Evolutionary conservation across 2,113 vertebrate genomes (phyloP).

Genomic region (Beaufortia kweichowensis): DNA sequence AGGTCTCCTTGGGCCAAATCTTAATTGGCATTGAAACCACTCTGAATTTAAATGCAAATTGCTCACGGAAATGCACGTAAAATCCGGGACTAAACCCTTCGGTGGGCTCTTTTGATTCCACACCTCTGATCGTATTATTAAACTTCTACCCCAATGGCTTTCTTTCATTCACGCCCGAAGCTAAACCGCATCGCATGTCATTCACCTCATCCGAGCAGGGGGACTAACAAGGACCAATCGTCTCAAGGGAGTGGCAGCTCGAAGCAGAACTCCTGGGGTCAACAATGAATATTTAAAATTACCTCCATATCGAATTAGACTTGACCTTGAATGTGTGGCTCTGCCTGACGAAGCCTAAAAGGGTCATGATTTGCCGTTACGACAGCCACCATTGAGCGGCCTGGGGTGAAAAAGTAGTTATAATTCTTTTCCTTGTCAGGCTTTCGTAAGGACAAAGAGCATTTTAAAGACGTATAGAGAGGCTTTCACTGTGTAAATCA

Average conservation of each 20-base stretch:
- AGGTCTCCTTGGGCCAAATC: constrained; percentile 61
- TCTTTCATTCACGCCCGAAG: constrained; percentile 54
- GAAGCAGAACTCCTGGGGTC: constrained; percentile 63
- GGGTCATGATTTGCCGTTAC: constrained; percentile 56
- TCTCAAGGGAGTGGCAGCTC: constrained; percentile 36
- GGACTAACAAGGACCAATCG: constrained; percentile 53
- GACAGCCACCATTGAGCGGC: constrained; percentile 46
- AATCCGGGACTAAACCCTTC: constrained; percentile 17
- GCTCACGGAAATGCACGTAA: constrained; percentile 17
- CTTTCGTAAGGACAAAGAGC: constrained; percentile 3
- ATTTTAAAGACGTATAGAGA: constrained; percentile 30
- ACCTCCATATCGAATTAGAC: constrained; percentile 66
- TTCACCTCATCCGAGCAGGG: constrained; percentile 45
- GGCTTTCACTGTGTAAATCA: constrained; percentile 30
- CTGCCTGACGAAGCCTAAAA: constrained; percentile 59
- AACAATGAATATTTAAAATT: constrained; percentile 68
- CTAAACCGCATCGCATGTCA: constrained; percentile 41
- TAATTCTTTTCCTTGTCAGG: constrained; percentile 33
- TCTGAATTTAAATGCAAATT: constrained; percentile 68
- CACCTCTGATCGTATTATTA: constrained; percentile 29
- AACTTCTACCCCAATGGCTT: constrained; percentile 18
- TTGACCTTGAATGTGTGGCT: constrained; percentile 65
- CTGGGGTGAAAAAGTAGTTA: constrained; percentile 32
- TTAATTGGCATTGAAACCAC: constrained; percentile 65
- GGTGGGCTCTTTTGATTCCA: constrained; percentile 29